Conservation (phyloP, 2,888 invertebrate genomes). For the Drosophila ezoana region DNA sequence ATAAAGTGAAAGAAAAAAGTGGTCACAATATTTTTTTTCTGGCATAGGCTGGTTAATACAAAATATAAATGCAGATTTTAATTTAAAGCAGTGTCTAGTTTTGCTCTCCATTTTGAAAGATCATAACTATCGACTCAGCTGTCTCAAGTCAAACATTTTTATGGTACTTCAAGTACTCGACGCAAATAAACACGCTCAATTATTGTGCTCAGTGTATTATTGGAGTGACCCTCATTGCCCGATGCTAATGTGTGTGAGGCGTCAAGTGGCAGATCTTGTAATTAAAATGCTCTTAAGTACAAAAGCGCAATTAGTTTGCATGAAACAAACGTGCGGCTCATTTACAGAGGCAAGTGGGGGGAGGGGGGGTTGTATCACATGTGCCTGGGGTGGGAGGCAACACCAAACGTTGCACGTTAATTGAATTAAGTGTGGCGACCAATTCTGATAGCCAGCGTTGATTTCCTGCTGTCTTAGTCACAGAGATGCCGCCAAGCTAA, state of each 20-base stretch:
- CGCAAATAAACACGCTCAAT: not conserved
- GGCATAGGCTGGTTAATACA: too few relatives aligned
- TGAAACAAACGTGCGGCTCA: slow-evolving; percentile 71
- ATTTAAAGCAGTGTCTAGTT: too few relatives aligned
- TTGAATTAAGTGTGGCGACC: slow-evolving; percentile 68
- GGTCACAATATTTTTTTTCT: too few relatives aligned
- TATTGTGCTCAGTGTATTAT: slow-evolving; percentile 36
- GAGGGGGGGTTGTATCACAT: slow-evolving; percentile 8
- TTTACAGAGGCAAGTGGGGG: slow-evolving; percentile 32
- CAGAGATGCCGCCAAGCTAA: slow-evolving; percentile 50
- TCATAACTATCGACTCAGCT: too few relatives aligned
- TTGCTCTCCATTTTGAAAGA: too few relatives aligned
- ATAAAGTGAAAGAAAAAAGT: too few relatives aligned
- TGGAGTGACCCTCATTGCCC: slow-evolving; percentile 65
- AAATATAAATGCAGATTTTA: too few relatives aligned
- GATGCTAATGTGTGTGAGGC: slow-evolving; percentile 40
- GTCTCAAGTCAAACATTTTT: too few relatives aligned
- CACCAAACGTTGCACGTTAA: slow-evolving; percentile 71
- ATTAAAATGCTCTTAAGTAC: slow-evolving; percentile 78
- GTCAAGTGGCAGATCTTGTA: slow-evolving; percentile 65
- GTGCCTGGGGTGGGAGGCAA: slow-evolving; percentile 67
- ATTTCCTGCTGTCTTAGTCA: slow-evolving; percentile 76
- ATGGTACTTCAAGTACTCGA: too few relatives aligned
- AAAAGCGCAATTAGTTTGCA: slow-evolving; percentile 80
- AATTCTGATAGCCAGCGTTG: slow-evolving; percentile 68